Conservation (phyloP, 1,140 invertebrate species). For the Listronotus bonariensis region DNA sequence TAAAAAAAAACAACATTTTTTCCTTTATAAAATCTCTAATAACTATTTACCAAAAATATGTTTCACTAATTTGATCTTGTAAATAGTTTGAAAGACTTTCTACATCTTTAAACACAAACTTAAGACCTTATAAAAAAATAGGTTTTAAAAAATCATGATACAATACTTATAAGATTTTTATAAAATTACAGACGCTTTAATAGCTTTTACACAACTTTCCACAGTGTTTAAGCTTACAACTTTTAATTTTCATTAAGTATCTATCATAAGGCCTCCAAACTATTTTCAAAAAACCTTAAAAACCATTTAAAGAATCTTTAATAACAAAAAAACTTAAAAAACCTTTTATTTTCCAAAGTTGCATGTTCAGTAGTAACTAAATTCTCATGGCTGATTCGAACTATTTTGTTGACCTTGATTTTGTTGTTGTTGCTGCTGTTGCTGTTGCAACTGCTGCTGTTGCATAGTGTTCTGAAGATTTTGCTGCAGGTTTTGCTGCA, state of each 20-base stretch:
- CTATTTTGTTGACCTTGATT: conserved; percentile 28
- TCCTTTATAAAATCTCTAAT: neutral
- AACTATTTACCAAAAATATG: no score
- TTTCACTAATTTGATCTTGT: no score
- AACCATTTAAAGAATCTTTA: neutral
- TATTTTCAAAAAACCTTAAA: neutral
- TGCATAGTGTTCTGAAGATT: conserved; percentile 58
- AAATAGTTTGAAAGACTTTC: no score
- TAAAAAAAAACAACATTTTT: no score
- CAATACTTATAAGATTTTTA: no score
- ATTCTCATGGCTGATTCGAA: conserved; percentile 63
- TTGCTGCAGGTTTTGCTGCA: conserved; percentile 62
- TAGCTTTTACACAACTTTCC: no score
- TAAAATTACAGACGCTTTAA: no score
- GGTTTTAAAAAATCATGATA: neutral
- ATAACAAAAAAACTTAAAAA: conserved; percentile 1
- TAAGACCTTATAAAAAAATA: neutral
- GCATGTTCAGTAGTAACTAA: conserved; percentile 62
- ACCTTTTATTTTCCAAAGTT: conserved; percentile 18
- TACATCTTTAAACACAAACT: neutral
- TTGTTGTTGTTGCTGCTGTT: conserved; percentile 62
- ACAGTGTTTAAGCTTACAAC: no score
- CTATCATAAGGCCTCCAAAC: no score
- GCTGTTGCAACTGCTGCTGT: conserved; percentile 60
- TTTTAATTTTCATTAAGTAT: no score